Conservation (phyloP, 2,113 vertebrate genomes). For the Antennarius striatus region DNA sequence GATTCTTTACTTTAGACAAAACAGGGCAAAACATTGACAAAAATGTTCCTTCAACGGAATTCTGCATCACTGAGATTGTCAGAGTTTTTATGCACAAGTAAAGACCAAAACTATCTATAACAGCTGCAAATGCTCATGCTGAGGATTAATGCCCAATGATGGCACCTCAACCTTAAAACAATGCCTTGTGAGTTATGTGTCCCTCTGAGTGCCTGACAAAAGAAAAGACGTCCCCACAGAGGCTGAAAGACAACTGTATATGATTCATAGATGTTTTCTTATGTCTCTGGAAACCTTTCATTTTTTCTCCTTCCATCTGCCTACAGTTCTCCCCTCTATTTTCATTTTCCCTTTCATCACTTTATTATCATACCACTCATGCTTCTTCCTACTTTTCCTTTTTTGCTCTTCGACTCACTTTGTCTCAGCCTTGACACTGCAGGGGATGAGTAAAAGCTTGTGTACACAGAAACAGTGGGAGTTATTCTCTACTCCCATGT, state of each 20-base stretch:
- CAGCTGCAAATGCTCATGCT: too few relatives aligned
- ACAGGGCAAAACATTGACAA: too few relatives aligned
- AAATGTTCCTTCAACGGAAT: too few relatives aligned
- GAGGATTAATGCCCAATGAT: too few relatives aligned
- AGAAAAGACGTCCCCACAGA: background rate
- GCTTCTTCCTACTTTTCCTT: too few relatives aligned
- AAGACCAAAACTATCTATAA: too few relatives aligned
- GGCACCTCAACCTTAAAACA: too few relatives aligned
- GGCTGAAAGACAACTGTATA: background rate
- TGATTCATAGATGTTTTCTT: background rate
- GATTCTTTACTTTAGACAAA: too few relatives aligned
- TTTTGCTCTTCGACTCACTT: too few relatives aligned
- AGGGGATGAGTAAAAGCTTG: constrained; percentile 1
- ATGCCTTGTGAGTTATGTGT: background rate
- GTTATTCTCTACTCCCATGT: background rate
- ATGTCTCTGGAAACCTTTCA: background rate
- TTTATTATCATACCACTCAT: background rate
- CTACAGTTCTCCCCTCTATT: background rate
- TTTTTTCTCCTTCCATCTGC: background rate
- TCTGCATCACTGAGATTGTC: too few relatives aligned
- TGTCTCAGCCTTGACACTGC: background rate
- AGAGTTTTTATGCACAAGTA: too few relatives aligned
- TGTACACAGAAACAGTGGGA: constrained; percentile 11
- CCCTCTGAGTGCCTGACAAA: background rate
- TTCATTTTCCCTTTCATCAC: background rate